Percentiles rank a stretch among this genome's conserved stretches.
These are phyloP conservation scores for Mustela lutreola DNA, from an alignment of 2,113 vertebrate genomes.

Conservation along the genomic window DNA sequence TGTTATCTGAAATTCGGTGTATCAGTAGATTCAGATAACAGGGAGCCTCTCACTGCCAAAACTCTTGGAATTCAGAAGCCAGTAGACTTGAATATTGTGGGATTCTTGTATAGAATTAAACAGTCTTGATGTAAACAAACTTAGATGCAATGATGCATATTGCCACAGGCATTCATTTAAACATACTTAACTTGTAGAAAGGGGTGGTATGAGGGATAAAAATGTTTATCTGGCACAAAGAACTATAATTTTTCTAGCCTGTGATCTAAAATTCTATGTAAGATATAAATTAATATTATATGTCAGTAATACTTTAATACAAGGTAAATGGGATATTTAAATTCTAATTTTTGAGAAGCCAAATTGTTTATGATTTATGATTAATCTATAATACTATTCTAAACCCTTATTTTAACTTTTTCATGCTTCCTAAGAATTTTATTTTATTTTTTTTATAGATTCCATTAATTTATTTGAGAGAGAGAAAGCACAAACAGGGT, in stretches of 20 bases:
- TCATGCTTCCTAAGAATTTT: not conserved
- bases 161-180: not conserved
- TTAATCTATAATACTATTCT: not conserved
- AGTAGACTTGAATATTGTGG: not conserved
- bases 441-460: too few relatives aligned
- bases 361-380: not conserved
- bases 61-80: not conserved
- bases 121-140: not conserved
- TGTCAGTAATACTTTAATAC: not conserved
- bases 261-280: not conserved
- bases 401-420: conserved; percentile 18
- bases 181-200: not conserved
- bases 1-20: not conserved
- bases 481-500: too few relatives aligned
- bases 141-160: not conserved
- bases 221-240: not conserved
- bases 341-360: not conserved
- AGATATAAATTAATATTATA: not conserved
- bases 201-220: not conserved
- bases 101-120: not conserved
- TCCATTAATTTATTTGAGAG: too few relatives aligned
- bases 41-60: not conserved
- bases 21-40: not conserved
- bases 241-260: not conserved
- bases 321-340: not conserved